phyloP scores from a whole-genome alignment of 1,140 invertebrate genomes.

The Danaus plexippus region DNA sequence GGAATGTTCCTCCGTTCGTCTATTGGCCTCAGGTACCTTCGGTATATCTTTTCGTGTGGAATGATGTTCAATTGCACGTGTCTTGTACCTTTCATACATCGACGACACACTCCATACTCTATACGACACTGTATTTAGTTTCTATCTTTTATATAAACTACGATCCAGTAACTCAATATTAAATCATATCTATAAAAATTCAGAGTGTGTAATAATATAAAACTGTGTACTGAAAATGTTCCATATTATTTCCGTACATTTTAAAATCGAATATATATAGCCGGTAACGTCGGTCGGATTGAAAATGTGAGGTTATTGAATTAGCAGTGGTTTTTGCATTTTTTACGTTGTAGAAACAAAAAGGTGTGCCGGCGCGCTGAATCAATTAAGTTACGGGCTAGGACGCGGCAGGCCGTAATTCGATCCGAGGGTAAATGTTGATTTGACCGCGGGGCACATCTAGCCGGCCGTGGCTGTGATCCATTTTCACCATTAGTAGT shows the following conservation, averaged over 20 bases:
- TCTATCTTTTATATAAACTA: no score
- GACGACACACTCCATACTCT: no score
- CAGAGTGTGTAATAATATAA: not conserved
- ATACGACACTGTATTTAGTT: no score
- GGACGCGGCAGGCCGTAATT: conserved; percentile 47
- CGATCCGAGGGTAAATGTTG: conserved; percentile 64
- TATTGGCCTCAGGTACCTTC: conserved; percentile 25
- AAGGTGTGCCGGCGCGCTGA: conserved; percentile 50
- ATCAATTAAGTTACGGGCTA: conserved; percentile 62
- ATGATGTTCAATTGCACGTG: conserved; percentile 59
- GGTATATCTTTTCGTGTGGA: conserved; percentile 58
- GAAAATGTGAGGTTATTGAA: conserved; percentile 51
- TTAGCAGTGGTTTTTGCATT: conserved; percentile 58
- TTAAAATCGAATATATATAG: no score
- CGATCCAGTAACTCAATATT: no score
- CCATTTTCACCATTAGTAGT: conserved; percentile 21
- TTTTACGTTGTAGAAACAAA: conserved; percentile 44
- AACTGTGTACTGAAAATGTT: not conserved
- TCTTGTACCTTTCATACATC: not conserved
- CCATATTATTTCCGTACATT: not conserved
- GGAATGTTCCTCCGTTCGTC: conserved; percentile 30
- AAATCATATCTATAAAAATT: no score
- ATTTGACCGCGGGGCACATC: conserved; percentile 49
- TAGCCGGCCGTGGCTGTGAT: conserved; percentile 18
- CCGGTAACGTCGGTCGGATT: not conserved